Evolutionary conservation across 1,140 invertebrate genomes (phyloP).

Genomic region (Brachionus asplanchnoidis): DNA sequence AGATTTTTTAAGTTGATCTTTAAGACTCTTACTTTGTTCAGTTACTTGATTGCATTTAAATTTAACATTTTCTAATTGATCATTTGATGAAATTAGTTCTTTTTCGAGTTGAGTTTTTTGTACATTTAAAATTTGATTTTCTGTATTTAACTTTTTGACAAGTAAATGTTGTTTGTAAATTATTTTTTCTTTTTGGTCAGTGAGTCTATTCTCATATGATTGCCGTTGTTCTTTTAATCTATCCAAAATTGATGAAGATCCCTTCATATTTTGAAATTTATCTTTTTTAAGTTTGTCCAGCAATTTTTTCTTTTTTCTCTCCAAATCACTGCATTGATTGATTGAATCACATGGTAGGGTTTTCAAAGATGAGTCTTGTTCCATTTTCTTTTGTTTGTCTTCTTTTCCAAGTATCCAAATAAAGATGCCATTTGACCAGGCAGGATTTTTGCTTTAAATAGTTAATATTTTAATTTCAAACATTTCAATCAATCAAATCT

Average conservation of each 20-base stretch:
- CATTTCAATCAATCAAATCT: neutral
- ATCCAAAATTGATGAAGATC: neutral
- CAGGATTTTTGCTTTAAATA: neutral
- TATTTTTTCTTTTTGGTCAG: neutral
- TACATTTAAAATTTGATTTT: neutral
- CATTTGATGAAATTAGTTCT: neutral
- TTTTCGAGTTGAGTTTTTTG: neutral
- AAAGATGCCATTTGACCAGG: neutral
- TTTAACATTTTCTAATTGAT: neutral
- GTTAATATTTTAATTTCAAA: neutral
- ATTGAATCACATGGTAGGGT: neutral
- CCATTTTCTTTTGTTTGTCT: neutral
- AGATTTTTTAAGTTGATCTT: neutral
- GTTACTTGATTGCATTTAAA: neutral
- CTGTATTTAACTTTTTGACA: neutral
- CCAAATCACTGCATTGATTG: neutral
- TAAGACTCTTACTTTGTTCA: neutral
- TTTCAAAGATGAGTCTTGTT: neutral
- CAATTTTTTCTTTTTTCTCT: neutral
- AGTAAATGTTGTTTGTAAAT: neutral
- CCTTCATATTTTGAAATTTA: slow-evolving; percentile 3
- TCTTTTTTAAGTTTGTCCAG: neutral
- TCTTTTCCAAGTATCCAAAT: neutral
- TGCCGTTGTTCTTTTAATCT: neutral
- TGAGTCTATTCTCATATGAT: neutral